Conservation (phyloP, 1,140 invertebrate genomes). For the Pomacea maculata region DNA sequence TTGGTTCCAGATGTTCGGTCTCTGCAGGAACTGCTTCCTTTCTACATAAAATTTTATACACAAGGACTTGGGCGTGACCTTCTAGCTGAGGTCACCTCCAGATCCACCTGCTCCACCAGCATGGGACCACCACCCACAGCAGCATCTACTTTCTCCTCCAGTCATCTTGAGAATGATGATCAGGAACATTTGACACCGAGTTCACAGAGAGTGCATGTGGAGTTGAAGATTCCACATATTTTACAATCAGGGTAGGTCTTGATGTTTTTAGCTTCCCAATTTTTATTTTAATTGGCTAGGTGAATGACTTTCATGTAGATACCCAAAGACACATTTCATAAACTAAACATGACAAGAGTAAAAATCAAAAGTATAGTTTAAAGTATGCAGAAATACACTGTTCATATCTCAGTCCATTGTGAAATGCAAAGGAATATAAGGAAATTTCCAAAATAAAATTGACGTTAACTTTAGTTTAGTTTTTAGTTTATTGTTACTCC, state of each 20-base stretch:
- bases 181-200: background rate
- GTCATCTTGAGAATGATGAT: conserved; percentile 15
- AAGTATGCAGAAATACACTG: too few species aligned
- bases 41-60: conserved; percentile 56
- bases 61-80: conserved; percentile 50
- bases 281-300: background rate
- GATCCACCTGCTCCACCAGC: conserved; percentile 9
- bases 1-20: conserved; percentile 44
- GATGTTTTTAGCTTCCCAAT: background rate
- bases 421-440: too few species aligned
- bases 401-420: too few species aligned
- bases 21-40: conserved; percentile 55
- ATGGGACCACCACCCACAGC: conserved; percentile 14
- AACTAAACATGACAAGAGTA: too few species aligned
- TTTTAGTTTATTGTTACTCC: too few species aligned
- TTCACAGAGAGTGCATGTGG: conserved; percentile 38
- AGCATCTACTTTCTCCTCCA: background rate
- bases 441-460: too few species aligned
- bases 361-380: too few species aligned
- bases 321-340: too few species aligned
- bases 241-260: conserved; percentile 53
- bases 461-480: too few species aligned
- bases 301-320: too few species aligned
- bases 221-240: conserved; percentile 63
- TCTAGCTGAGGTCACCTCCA: conserved; percentile 44